Percentiles rank a stretch among this genome's conserved stretches.
These are phyloP conservation scores for Pampus argenteus DNA, from an alignment of 2,797 vertebrate genomes.

Conservation along the genomic window DNA sequence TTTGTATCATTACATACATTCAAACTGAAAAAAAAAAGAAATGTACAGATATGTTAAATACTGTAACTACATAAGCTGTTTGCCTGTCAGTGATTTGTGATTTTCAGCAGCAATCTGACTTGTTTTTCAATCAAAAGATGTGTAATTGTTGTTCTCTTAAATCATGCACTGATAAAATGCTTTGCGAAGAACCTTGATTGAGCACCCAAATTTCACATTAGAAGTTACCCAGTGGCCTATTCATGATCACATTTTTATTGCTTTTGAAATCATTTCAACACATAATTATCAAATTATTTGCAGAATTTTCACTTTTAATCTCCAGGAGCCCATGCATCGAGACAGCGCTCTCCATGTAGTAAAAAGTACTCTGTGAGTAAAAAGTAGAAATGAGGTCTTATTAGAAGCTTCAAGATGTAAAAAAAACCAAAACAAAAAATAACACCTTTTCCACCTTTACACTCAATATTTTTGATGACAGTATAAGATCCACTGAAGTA, in stretches of 20 bases:
- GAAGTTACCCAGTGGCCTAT: slow-evolving; percentile 26
- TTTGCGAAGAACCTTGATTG: slow-evolving; percentile 20
- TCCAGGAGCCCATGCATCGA: slow-evolving; percentile 36
- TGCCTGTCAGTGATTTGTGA: slow-evolving; percentile 66
- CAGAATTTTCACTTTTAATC: not conserved
- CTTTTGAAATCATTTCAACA: slow-evolving; percentile 33
- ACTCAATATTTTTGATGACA: slow-evolving; percentile 30
- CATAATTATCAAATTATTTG: slow-evolving; percentile 7
- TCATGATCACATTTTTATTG: slow-evolving; percentile 47
- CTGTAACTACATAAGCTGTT: slow-evolving; percentile 72
- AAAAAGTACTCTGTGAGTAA: slow-evolving; percentile 8
- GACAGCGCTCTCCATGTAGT: slow-evolving; percentile 15
- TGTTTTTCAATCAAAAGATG: slow-evolving; percentile 21
- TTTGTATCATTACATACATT: slow-evolving; percentile 73
- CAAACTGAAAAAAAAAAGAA: slow-evolving; percentile 65
- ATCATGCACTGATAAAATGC: slow-evolving; percentile 35
- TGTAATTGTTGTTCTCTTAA: slow-evolving; percentile 26
- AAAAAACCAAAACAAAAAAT: too few species aligned
- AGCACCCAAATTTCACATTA: slow-evolving; percentile 60
- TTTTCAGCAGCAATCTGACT: slow-evolving; percentile 57
- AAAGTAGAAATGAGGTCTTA: slow-evolving; percentile 34
- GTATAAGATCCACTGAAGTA: slow-evolving; percentile 52
- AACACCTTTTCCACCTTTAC: slow-evolving; percentile 37
- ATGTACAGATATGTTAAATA: slow-evolving; percentile 79
- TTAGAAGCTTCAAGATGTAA: slow-evolving; percentile 43